phyloP scores from a whole-genome alignment of 2,888 invertebrate species.

The Tetragonisca angustula region DNA sequence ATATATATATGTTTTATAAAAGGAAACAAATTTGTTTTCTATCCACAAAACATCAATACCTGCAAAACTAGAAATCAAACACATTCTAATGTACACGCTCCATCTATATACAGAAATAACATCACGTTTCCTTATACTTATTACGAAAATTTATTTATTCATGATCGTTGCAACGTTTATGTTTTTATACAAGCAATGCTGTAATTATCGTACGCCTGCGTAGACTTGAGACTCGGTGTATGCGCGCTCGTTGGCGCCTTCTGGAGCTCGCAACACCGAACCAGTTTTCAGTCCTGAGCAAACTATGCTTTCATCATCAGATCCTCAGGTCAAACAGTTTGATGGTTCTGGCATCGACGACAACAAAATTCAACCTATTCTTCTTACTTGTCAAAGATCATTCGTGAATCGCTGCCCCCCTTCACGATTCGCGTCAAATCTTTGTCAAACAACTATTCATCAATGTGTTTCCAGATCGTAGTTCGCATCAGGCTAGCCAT shows the following conservation, averaged over 20 bases:
- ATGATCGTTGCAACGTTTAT: constrained; percentile 42
- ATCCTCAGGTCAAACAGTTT: neutral
- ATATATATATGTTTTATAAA: too few species aligned
- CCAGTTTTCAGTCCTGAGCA: neutral
- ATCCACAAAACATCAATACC: too few species aligned
- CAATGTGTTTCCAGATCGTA: constrained; percentile 25
- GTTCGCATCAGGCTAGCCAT: constrained; percentile 48
- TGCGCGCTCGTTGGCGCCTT: constrained; percentile 46
- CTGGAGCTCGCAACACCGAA: constrained; percentile 1
- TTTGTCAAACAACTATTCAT: constrained; percentile 53
- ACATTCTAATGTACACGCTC: too few species aligned
- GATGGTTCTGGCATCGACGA: neutral
- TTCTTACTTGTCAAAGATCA: constrained; percentile 53
- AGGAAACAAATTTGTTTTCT: too few species aligned
- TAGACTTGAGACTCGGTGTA: neutral
- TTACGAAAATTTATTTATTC: constrained; percentile 28
- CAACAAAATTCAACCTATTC: neutral
- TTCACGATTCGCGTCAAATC: constrained; percentile 35
- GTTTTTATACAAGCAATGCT: neutral
- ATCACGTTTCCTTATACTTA: too few species aligned
- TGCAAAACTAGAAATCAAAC: too few species aligned
- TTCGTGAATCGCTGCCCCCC: constrained; percentile 38
- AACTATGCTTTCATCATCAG: neutral
- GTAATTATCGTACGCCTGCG: too few species aligned
- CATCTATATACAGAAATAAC: too few species aligned